A percentile compares a stretch with the other conserved stretches of the same genome.
Evolutionary conservation across 2,888 invertebrate genomes (phyloP).

Genomic region (Drosophila sordidapex): DNA sequence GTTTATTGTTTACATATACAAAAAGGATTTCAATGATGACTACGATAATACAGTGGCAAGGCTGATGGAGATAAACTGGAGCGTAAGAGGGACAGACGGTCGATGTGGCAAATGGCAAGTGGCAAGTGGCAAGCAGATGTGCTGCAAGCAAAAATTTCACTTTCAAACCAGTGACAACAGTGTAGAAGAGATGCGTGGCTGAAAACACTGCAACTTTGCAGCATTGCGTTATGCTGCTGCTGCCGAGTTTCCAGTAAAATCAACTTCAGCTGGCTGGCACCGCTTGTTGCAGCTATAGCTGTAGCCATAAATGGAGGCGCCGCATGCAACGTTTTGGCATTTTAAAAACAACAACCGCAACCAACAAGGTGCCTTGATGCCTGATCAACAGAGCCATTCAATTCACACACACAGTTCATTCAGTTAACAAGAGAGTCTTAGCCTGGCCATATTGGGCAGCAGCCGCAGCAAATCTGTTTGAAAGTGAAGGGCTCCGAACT

Average conservation of each 20-base stretch:
- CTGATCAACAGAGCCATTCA: constrained; percentile 30
- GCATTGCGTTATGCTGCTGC: constrained; percentile 15
- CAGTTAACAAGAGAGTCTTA: constrained; percentile 34
- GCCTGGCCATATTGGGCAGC: constrained; percentile 49
- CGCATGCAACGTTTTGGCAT: constrained; percentile 60
- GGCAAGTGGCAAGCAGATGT: constrained; percentile 34
- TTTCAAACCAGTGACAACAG: constrained; percentile 59
- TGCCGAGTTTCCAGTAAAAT: constrained; percentile 20
- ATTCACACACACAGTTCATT: constrained; percentile 26
- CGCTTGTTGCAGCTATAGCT: constrained; percentile 23
- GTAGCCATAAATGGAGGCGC: constrained; percentile 63
- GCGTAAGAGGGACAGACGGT: background rate
- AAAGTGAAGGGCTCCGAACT: constrained; percentile 70
- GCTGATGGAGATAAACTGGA: constrained; percentile 9
- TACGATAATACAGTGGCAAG: constrained; percentile 33
- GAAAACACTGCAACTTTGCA: constrained; percentile 11
- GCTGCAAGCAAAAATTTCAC: constrained; percentile 59
- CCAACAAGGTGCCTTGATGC: constrained; percentile 15
- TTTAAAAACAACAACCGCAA: constrained; percentile 26
- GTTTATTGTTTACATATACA: background rate
- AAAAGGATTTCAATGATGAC: background rate
- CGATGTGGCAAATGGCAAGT: constrained; percentile 3
- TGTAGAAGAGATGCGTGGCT: constrained; percentile 23
- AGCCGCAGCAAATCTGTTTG: constrained; percentile 39
- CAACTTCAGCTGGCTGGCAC: constrained; percentile 36